Conservation (phyloP, 2,888 invertebrate genomes). For the Antheraea assamensis region DNA sequence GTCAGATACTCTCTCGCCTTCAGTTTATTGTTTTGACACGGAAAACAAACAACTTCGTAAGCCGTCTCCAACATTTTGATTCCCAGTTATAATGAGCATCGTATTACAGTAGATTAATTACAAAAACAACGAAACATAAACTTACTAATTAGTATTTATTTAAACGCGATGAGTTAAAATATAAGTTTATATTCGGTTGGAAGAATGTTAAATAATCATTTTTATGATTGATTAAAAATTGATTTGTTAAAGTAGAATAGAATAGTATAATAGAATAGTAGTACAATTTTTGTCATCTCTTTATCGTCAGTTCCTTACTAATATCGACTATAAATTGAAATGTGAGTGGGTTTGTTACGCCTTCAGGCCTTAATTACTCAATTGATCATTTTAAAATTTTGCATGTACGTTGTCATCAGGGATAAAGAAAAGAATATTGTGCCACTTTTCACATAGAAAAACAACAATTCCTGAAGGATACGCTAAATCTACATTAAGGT, state of each 20-base stretch:
- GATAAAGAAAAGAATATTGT: too few species aligned
- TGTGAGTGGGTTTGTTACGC: too few species aligned
- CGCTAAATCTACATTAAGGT: too few species aligned
- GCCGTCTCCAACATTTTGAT: not conserved
- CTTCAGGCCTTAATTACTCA: too few species aligned
- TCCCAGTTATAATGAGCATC: constrained; percentile 3
- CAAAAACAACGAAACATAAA: constrained; percentile 6
- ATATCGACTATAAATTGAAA: too few species aligned
- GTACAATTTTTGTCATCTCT: not conserved
- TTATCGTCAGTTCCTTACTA: too few species aligned
- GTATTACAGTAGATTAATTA: constrained; percentile 5
- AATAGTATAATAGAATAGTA: too few species aligned
- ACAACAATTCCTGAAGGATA: too few species aligned
- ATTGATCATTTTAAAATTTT: too few species aligned
- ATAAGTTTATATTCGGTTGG: not conserved
- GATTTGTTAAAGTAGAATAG: not conserved
- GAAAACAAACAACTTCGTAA: constrained; percentile 3
- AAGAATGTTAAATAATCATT: not conserved
- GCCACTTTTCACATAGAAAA: too few species aligned
- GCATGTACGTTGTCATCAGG: too few species aligned
- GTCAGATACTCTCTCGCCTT: not conserved
- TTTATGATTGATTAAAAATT: not conserved
- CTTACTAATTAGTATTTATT: constrained; percentile 1
- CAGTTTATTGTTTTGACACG: not conserved
- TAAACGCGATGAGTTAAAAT: not conserved